Evolutionary conservation across 2,113 vertebrate genomes (phyloP), one percentile per base, ranked within the genome.

Genomic region (Aptenodytes forsteri): DNA sequence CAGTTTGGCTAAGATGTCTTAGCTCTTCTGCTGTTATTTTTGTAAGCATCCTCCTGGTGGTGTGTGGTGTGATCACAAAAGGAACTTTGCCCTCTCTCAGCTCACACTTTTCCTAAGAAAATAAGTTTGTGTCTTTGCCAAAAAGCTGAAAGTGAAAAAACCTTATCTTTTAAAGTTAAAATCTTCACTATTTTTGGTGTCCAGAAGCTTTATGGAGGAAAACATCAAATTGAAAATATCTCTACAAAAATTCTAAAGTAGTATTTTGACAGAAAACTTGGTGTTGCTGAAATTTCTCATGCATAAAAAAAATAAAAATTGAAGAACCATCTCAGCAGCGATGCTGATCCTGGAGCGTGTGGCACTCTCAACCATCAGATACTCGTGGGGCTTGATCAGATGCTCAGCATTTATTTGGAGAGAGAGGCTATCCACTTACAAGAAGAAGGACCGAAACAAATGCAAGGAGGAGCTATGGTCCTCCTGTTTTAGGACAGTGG

Each of bases 301-400:
- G 36, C 16, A 49, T 13, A 1, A 4, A 13, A 61, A 55, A 8
- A 29, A 5, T 8, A n/a, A 8, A 12, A 47, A 2, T 3, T 16
- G 10, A 78, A 67, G 59, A 85, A 55, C 25, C 25, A 26, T 7
- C 61, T 55, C 55, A 32, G 61, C 61, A 78, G 59, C 0, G 3
- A 27, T 23, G 69, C 88, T 42, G 36, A 38, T 52, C 50, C 79
- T 67, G 26, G 19, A 75, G 19, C 2, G 0, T 10, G 36, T 46
- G 36, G 59, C 44, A 29, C 19, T 30, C 19, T 34, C 47, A 66
- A 4, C 29, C 59, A 67, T 13, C 3, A 25, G n/a, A 34, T 8
- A 29, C 12, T 55, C 1, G 0, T 1, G 1, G n/a, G 16, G 40
- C 30, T 67, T 8, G 18, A 38, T 3, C 19, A 55, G 50, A 30